Base-by-base conservation (phyloP, 2,888 invertebrate species). In the Drosophila dives region DNA sequence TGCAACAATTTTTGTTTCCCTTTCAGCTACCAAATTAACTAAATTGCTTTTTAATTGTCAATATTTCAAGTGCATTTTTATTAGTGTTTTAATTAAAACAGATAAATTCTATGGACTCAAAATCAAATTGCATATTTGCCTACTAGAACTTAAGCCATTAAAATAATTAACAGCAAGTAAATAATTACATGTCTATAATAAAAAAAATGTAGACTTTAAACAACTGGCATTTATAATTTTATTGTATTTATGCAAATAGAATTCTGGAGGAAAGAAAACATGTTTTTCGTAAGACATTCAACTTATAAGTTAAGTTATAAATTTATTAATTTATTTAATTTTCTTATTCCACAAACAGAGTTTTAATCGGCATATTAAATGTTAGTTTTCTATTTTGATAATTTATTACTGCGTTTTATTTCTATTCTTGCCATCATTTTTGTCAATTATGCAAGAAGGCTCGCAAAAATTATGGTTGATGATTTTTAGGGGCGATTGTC, bases 1-100 rank as follows among this genome's bases (percentile, higher is more conserved):
- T n/a, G 26, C 49, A 45, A 40, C 50, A 64, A 64, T 34, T 60
- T 70, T 51, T 23, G 60, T 60, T 58, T 65, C 54, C 59, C 36
- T 50, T 70, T n/a, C 53, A 48, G 20, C 56, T 49, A 58, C 54
- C 61, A 65, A 74, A 86, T 85, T 85, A 88, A 75, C 72, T 65
- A 83, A 86, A 86, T 86, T 86, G 81, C 64, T 81, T 86, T 86
- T 86, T 88, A 88, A 86, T 88, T 75, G 69, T 56, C 69, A 80
- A 79, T 70, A 61, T 69, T 48, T 60, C 68, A 58, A 81, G 70
- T 69, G 64, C 72, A 79, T 72, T 70, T 70, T 65, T 61, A 65
- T 36, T 23, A 64, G 60, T 49, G 59, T 71, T 83, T 83, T 68
- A 77, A 86, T 86, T 83, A 77, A 83, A 81, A 74, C 53, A 23